Evolutionary conservation across 1,140 invertebrate genomes (phyloP).

Genomic region (Penaeus indicus): DNA sequence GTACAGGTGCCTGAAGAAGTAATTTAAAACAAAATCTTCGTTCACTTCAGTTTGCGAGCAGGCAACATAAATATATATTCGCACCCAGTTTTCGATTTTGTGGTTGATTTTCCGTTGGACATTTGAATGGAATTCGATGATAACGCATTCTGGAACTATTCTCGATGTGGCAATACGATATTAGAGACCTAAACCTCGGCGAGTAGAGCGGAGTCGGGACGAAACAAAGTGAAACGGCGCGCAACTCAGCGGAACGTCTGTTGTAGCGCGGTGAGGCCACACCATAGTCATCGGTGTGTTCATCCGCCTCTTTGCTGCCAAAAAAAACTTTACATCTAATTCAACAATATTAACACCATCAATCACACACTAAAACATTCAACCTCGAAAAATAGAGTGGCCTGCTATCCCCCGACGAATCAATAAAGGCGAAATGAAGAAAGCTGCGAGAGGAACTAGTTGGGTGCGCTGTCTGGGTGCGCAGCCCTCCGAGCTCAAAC

Average conservation of each 20-base stretch:
- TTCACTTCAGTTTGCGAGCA: neutral
- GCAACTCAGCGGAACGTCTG: neutral
- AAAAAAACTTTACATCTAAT: neutral
- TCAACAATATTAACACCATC: conserved; percentile 5
- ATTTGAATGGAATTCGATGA: too few species aligned
- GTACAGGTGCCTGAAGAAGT: conserved; percentile 52
- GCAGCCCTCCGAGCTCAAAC: conserved; percentile 18
- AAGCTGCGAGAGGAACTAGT: conserved; percentile 37
- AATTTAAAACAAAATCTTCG: conserved; percentile 48
- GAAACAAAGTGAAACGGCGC: conserved; percentile 26
- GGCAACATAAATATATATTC: too few species aligned
- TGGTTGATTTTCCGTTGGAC: too few species aligned
- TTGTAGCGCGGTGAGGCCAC: conserved; percentile 10
- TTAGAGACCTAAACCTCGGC: too few species aligned
- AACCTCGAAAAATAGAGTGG: neutral
- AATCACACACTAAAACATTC: neutral
- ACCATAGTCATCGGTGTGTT: conserved; percentile 35
- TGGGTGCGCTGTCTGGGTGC: conserved; percentile 42
- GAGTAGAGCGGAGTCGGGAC: neutral
- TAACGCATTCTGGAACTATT: too few species aligned
- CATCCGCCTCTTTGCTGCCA: conserved; percentile 28
- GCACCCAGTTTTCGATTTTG: too few species aligned
- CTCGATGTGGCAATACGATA: too few species aligned
- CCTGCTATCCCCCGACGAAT: neutral
- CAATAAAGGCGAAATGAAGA: neutral